These are phyloP conservation scores for Eupithecia subfuscata DNA, from an alignment of 2,888 invertebrate species.

Conservation along the genomic window DNA sequence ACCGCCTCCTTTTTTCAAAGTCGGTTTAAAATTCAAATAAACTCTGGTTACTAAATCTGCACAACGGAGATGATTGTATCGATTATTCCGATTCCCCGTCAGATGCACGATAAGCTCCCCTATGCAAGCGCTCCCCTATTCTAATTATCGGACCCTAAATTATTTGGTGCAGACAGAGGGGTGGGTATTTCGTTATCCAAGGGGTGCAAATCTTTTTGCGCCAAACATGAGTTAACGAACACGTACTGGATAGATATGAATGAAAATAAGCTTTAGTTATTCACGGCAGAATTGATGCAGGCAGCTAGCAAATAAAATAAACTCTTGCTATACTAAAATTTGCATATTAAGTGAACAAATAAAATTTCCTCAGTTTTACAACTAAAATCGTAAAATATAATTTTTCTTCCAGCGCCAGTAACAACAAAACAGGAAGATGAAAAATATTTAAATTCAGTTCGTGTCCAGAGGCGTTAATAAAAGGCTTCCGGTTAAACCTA, in stretches of 20 bases:
- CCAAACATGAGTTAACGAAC: not conserved
- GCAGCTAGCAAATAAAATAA: conserved; percentile 5
- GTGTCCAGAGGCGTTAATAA: not conserved
- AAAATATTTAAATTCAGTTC: conserved; percentile 1
- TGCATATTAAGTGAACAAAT: conserved; percentile 13
- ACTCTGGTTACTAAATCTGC: conserved; percentile 4
- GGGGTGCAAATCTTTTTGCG: conserved; percentile 26
- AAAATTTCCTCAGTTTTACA: conserved; percentile 12
- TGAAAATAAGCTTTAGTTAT: not conserved
- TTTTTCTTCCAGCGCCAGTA: not conserved
- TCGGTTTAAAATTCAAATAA: not conserved
- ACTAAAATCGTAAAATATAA: conserved; percentile 8
- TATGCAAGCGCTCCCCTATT: conserved; percentile 31
- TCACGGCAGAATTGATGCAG: not conserved
- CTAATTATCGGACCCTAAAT: conserved; percentile 38
- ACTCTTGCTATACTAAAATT: conserved; percentile 8
- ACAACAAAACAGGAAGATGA: conserved; percentile 6
- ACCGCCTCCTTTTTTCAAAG: too few relatives aligned
- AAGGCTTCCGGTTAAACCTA: not conserved
- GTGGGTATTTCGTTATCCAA: conserved; percentile 22
- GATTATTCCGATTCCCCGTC: conserved; percentile 29
- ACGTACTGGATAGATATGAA: not conserved
- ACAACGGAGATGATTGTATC: conserved; percentile 18
- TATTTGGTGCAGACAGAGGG: conserved; percentile 31
- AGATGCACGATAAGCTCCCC: conserved; percentile 25